Evolutionary conservation across 1,140 invertebrate genomes (phyloP), one percentile per base, ranked within the genome.

Genomic region (Melitaea cinxia): DNA sequence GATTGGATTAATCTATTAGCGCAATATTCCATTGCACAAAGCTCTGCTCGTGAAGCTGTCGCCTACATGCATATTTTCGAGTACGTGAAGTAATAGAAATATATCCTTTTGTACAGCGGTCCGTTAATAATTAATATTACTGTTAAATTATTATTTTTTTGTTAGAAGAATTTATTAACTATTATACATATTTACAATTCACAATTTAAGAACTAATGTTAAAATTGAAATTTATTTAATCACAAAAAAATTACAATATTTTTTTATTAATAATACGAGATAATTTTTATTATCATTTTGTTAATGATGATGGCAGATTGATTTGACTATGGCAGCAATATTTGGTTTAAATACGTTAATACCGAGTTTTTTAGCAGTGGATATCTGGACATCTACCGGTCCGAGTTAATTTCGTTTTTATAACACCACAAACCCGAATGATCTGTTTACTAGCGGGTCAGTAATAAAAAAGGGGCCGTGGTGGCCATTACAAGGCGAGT

Each of bases 401-500:
- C 79, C 70, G 76, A 85, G 83, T 88, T 90, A 90, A 90, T 90
- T 90, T 86, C 81, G 85, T 88, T 90, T 90, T 90, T 90, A 90
- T 88, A 88, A 88, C 88, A 88, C 83, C 86, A 89, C 88, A 89
- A 89, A 88, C 85, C 85, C 82, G 85, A 90, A 90, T 89, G 88
- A 90, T 90, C 88, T 90, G 88, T 90, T 88, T 90, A 90, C 88
- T 90, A 88, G 85, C 85, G 86, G 88, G 83, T 87, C 80, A 90
- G 88, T 90, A 88, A 89, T 90, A 90, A 90, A 90, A 86, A 87
- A 78, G 85, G 84, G 88, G 88, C 83, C 83, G 87, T 82, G 82
- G 85, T 82, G 78, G 84, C 85, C 78, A 90, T 90, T 88, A 90
- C 78, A 67, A 73, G 78, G 75, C 73, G 79, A 85, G 83, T 83